Conservation (phyloP, 2,797 vertebrate genomes). For the Perodicticus potto region DNA sequence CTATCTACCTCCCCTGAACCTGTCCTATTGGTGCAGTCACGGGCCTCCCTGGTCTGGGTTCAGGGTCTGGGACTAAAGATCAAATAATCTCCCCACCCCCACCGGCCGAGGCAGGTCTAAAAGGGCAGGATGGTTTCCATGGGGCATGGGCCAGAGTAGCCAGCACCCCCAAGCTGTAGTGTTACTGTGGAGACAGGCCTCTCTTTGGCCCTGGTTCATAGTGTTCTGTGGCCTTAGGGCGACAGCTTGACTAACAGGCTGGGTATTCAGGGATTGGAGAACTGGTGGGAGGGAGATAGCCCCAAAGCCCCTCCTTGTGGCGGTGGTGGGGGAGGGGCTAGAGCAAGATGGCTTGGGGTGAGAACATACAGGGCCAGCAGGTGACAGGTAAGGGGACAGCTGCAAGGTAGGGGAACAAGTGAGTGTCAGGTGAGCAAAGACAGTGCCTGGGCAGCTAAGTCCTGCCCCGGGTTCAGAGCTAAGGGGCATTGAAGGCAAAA, state of each 20-base stretch:
- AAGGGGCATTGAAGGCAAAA: background rate
- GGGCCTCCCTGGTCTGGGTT: background rate
- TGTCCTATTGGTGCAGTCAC: background rate
- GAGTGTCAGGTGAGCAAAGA: background rate
- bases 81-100: background rate
- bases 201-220: background rate
- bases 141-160: background rate
- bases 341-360: background rate
- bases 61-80: background rate
- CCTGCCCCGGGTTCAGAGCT: background rate
- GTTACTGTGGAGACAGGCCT: background rate
- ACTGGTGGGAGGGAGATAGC: background rate
- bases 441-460: background rate
- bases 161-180: background rate
- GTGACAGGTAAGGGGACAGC: conserved; percentile 14
- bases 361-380: background rate
- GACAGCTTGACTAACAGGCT: background rate
- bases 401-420: conserved; percentile 1
- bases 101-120: background rate
- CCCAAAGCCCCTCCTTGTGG: background rate
- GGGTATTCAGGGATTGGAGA: background rate
- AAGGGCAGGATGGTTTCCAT: background rate
- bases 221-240: background rate
- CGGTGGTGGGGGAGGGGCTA: background rate
- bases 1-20: background rate